Evolutionary conservation across 1,140 invertebrate species (phyloP), one percentile per base, ranked within the genome.

Genomic region (Chironomus tepperi): DNA sequence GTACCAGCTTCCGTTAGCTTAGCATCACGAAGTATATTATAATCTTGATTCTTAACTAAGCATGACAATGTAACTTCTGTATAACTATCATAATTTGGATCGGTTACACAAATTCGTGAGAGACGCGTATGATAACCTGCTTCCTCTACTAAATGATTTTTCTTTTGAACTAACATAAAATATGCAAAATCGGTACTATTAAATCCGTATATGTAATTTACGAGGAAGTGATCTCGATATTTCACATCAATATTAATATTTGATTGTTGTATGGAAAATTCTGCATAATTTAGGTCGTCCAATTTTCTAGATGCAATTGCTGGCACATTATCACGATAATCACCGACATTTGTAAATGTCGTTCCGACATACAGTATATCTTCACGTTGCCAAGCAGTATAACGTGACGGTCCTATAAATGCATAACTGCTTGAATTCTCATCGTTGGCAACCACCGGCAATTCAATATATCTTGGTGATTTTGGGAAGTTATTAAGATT

Each of bases 161-260:
- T 89, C 81, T 96, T 96, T 83, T 99, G 97, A 19, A 98, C 94
- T 64, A 97, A 89, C 12, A 97, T 88, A 84, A 98, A 97, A 82
- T 98, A 98, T 3, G 95, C 94, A 84, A 95, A 98, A 76, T 94
- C 91, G 78, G 91, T 94, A 2, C 94, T 93, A 82, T 96, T 94
- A 80, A 99, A 98, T 10, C 96, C 96, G 83, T 97, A 97, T 2
- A 98, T 88, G 82, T 98, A 98, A 79, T 94, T 90, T 19, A 99
- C 94, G 7, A 97, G 85, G 83, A 96, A 97, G 81, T 96, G 94
- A 84, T 97, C 95, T 75, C 94, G 88, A 82, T 96, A 96, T 80
- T 96, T 96, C 10, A 96, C 94, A 84, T 97, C 95, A 75, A 97
- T 96, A 77, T 90, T 89, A n/a, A 96, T 86, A 70, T 90, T 87